Base-by-base conservation (phyloP, 2,888 invertebrate species). In the Steromphala cineraria region DNA sequence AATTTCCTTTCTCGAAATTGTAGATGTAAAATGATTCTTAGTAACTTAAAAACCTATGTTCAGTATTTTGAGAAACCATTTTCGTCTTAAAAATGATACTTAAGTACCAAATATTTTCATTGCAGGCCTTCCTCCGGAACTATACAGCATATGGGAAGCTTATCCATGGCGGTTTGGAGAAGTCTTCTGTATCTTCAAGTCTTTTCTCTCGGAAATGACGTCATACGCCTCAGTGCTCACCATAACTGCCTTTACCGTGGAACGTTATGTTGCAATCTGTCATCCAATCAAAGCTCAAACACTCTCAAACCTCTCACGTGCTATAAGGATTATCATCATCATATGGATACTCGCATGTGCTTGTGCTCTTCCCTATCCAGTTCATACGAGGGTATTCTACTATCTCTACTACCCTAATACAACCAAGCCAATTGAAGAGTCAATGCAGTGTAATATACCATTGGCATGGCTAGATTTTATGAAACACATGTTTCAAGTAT, bases 161-260 rank as follows among this genome's bases (percentile, higher is more conserved):
- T 94, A 94, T 84, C 94, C 94, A 13, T 92, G 90, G 90, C 87
- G 92, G 55, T 92, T 94, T 79, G 94, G 94, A 2, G 90, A 90
- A 79, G 87, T 91, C 21, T 92, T 93, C 82, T 94, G 94, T 86
- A 92, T 93, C 80, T 87, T 94, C 82, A 93, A 94, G 78, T 93
- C 93, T 2, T 92, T 94, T 78, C 87, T 94, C n/a, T 93, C 94
- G 3, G 94, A 94, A 88, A 92, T 93, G 93, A 97, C 97, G 0
- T 96, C 97, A 0, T 97, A 98, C 93, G 97, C 97, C 0, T 98
- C 98, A 0, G 97, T 98, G 75, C 94, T 98, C 91, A 98, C 98
- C 31, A 98, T 98, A 87, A 97, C 97, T 67, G 97, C 97, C 2
- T 98, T 98, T 94, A 97, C 98, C 0, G 95, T 96, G 94, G 98